Evolutionary conservation across 2,113 vertebrate genomes (phyloP).

Genomic region (Carettochelys insculpta): DNA sequence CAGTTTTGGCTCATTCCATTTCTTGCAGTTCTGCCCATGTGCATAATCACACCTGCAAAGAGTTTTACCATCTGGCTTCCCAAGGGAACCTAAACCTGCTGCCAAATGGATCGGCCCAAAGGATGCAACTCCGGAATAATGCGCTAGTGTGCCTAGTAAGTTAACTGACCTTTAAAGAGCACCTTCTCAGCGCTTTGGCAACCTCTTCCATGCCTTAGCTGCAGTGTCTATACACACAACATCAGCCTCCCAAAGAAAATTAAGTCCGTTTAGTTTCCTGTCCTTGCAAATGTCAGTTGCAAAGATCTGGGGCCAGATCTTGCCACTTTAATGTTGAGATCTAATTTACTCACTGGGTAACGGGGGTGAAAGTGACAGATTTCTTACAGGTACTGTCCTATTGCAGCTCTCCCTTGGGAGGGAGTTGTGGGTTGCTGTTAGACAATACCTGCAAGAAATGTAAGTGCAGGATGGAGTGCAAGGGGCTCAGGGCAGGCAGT

Average conservation of each 20-base stretch:
- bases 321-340: neutral
- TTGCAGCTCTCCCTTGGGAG: too few relatives aligned
- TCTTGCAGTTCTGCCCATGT: constrained; percentile 40
- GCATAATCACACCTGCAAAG: neutral
- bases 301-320: neutral
- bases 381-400: too few relatives aligned
- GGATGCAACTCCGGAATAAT: constrained; percentile 21
- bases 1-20: fast-evolving
- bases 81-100: constrained; percentile 64
- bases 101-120: constrained; percentile 53
- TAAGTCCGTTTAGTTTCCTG: neutral
- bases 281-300: neutral
- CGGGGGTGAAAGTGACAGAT: too few relatives aligned
- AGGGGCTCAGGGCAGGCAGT: too few relatives aligned
- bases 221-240: neutral
- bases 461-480: too few relatives aligned
- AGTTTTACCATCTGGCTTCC: constrained; percentile 47
- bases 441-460: too few relatives aligned
- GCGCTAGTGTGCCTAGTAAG: constrained; percentile 71
- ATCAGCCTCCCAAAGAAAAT: neutral
- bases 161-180: neutral
- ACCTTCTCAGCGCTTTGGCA: neutral
- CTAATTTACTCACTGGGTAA: neutral
- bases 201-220: neutral
- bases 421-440: too few relatives aligned